Conservation (phyloP, 2,113 vertebrate genomes). For the Diphyllodes magnificus region DNA sequence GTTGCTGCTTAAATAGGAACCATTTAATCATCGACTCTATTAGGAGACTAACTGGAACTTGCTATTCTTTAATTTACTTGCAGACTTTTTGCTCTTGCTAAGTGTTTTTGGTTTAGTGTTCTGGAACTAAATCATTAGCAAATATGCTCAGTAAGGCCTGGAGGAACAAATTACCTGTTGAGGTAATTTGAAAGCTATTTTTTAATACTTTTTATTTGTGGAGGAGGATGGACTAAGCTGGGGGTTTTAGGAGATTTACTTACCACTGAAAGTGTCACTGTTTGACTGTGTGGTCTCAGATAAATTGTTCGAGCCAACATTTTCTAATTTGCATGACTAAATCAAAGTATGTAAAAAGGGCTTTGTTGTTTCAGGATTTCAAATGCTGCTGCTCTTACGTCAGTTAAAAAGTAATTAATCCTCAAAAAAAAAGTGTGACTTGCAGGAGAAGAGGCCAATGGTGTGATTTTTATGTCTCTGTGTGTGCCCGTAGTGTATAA, state of each 20-base stretch:
- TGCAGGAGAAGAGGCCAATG: background rate
- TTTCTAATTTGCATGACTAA: background rate
- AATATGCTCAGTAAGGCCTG: background rate
- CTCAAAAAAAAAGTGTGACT: background rate
- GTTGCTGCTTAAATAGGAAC: slow-evolving; percentile 14
- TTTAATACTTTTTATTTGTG: background rate
- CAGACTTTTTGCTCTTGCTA: background rate
- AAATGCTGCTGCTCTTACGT: background rate
- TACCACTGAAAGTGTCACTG: background rate
- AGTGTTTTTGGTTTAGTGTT: background rate
- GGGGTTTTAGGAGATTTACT: background rate
- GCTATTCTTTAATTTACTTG: slow-evolving; percentile 3
- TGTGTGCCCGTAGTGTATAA: background rate
- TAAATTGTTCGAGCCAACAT: background rate
- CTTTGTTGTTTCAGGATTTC: background rate
- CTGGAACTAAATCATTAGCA: background rate
- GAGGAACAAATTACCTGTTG: background rate
- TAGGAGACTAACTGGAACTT: background rate
- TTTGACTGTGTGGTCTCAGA: background rate
- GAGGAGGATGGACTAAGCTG: background rate
- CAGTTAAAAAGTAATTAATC: background rate
- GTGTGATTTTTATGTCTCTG: background rate
- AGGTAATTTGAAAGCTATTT: background rate
- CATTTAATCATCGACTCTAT: background rate
- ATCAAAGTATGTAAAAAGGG: background rate